phyloP scores from a whole-genome alignment of 2,888 invertebrate genomes.

The Lagria hirta region DNA sequence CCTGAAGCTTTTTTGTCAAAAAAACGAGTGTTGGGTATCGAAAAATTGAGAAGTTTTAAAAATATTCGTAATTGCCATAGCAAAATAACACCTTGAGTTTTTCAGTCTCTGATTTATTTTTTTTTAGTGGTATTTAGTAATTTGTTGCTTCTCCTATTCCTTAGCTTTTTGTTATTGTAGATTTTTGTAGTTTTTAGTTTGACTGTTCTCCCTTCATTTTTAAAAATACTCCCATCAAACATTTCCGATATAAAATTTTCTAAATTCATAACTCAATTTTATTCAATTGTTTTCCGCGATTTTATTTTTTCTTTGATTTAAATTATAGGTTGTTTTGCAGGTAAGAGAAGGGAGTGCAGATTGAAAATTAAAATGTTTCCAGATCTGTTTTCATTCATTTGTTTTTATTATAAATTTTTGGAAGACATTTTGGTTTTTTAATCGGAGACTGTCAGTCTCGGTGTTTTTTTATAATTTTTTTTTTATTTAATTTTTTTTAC shows the following conservation, averaged over 20 bases:
- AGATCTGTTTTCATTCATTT: constrained; percentile 16
- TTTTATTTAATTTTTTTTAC: constrained; percentile 16
- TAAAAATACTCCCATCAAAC: no score
- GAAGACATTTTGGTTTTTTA: constrained; percentile 47
- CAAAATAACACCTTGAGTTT: constrained; percentile 51
- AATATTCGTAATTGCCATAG: constrained; percentile 47
- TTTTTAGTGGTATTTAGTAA: constrained; percentile 33
- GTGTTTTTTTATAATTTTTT: no score
- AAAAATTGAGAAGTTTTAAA: constrained; percentile 35
- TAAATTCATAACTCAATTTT: no score
- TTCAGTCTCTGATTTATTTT: constrained; percentile 53
- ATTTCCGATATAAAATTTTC: no score
- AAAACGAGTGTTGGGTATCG: constrained; percentile 31
- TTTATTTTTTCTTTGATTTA: background rate
- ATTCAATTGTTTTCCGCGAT: no score
- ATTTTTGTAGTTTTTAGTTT: constrained; percentile 30
- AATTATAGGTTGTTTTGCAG: constrained; percentile 38
- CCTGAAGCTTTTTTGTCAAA: constrained; percentile 8
- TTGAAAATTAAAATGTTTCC: constrained; percentile 48
- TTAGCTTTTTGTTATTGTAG: constrained; percentile 28
- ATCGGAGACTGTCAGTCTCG: constrained; percentile 52
- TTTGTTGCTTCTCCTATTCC: constrained; percentile 27
- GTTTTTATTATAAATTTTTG: constrained; percentile 9
- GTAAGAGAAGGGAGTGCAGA: constrained; percentile 54
- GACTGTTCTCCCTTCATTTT: background rate